Evolutionary conservation across 2,888 invertebrate genomes (phyloP).

Genomic region (Calameuta pallipes): DNA sequence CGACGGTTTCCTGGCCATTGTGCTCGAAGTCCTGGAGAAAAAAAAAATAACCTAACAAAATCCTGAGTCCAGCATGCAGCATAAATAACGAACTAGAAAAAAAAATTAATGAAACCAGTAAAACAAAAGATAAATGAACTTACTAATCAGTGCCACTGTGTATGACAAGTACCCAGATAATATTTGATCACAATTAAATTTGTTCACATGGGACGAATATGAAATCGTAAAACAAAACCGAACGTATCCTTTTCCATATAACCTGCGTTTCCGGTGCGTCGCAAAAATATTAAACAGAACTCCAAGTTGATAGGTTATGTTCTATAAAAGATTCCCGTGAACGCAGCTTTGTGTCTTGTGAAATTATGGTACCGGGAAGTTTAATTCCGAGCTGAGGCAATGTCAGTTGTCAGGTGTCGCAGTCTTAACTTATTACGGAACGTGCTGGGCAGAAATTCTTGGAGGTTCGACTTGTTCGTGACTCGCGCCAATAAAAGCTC

Average conservation of each 20-base stretch:
- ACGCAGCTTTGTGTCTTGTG: not conserved
- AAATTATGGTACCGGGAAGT: not conserved
- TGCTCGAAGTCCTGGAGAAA: not conserved
- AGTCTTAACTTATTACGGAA: not conserved
- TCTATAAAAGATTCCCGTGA: not conserved
- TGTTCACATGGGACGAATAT: not conserved
- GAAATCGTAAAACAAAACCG: not conserved
- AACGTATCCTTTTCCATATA: no score
- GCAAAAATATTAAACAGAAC: not conserved
- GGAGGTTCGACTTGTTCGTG: not conserved
- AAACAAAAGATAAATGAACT: not conserved
- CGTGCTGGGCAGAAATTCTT: not conserved
- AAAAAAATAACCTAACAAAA: not conserved
- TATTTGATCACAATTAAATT: not conserved
- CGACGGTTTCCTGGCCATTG: slow-evolving; percentile 17
- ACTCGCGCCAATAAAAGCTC: slow-evolving; percentile 9
- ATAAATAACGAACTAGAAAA: not conserved
- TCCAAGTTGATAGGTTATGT: not conserved
- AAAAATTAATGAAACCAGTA: not conserved
- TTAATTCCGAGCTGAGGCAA: not conserved
- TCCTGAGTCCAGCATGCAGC: not conserved
- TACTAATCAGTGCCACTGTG: not conserved
- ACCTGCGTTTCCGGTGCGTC: no score
- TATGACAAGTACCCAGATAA: not conserved
- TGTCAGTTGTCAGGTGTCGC: not conserved